Percentiles rank a stretch among this genome's conserved stretches.
Evolutionary conservation across 2,888 invertebrate genomes (phyloP).

Genomic region (Dynastes tityus): DNA sequence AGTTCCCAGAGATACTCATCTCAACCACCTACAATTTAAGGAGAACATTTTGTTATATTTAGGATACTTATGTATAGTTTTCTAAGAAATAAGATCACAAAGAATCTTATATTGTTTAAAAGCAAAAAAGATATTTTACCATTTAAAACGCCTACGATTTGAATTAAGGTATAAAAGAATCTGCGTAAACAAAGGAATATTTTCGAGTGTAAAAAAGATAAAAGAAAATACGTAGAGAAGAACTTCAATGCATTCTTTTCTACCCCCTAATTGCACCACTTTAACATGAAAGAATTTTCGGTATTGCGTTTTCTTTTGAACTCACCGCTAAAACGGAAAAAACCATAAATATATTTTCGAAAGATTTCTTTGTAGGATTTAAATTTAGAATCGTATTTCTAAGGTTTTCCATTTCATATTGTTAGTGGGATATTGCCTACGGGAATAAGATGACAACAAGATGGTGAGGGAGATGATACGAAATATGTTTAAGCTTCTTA

Average conservation of each 20-base stretch:
- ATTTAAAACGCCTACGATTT: too few species aligned
- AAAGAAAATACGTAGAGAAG: background rate
- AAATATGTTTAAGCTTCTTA: too few species aligned
- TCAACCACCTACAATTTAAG: background rate
- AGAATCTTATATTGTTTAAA: too few species aligned
- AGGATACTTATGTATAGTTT: too few species aligned
- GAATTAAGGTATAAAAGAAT: too few species aligned
- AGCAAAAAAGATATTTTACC: too few species aligned
- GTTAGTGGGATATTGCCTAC: too few species aligned
- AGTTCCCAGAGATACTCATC: background rate
- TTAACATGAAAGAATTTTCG: conserved; percentile 18
- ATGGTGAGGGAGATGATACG: too few species aligned
- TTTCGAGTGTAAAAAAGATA: background rate
- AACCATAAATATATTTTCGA: background rate
- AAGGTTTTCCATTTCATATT: too few species aligned
- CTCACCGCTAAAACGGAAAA: background rate
- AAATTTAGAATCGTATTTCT: conserved; percentile 3
- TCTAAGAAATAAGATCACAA: too few species aligned
- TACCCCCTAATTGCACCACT: conserved; percentile 14
- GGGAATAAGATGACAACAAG: too few species aligned
- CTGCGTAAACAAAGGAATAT: background rate
- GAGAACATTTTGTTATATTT: background rate
- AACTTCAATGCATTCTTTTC: conserved; percentile 2
- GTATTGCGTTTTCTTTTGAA: conserved; percentile 11
- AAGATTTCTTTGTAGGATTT: background rate